Conservation (phyloP, 2,113 vertebrate genomes). For the Grus americana region DNA sequence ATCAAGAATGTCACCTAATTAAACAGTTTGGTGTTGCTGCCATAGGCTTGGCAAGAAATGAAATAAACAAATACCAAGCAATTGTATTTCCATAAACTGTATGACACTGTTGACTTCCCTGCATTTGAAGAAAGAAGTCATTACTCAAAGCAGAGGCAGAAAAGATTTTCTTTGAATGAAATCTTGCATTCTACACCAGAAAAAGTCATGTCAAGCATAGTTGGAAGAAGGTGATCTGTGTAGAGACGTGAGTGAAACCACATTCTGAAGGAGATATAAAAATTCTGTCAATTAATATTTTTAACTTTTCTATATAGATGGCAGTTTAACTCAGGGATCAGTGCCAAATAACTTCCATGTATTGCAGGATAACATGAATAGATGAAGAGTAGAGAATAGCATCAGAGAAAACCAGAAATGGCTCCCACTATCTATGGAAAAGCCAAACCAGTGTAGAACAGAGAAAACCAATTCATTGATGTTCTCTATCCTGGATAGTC, state of each 20-base stretch:
- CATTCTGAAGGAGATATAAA: background rate
- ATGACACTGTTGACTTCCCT: background rate
- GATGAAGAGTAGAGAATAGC: background rate
- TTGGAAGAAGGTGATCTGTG: background rate
- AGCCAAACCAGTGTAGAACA: background rate
- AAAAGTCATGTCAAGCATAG: background rate
- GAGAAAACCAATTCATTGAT: background rate
- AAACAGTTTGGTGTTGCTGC: conserved; percentile 38
- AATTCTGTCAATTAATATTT: background rate
- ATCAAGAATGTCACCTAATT: conserved; percentile 53
- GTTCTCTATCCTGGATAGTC: background rate
- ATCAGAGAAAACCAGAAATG: background rate
- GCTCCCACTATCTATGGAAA: background rate
- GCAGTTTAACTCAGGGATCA: background rate
- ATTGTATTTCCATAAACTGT: conserved; percentile 24
- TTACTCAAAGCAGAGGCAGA: background rate
- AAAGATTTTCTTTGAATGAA: background rate
- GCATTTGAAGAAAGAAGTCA: background rate
- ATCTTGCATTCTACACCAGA: background rate
- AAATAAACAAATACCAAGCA: conserved; percentile 30
- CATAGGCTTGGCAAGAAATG: conserved; percentile 21
- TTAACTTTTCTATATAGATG: background rate
- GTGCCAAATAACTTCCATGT: background rate
- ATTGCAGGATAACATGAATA: background rate
- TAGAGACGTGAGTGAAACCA: background rate